Percentiles rank a stretch among this genome's conserved stretches.
Evolutionary conservation across 2,113 vertebrate genomes (phyloP).

Genomic region (Ailuropoda melanoleuca): DNA sequence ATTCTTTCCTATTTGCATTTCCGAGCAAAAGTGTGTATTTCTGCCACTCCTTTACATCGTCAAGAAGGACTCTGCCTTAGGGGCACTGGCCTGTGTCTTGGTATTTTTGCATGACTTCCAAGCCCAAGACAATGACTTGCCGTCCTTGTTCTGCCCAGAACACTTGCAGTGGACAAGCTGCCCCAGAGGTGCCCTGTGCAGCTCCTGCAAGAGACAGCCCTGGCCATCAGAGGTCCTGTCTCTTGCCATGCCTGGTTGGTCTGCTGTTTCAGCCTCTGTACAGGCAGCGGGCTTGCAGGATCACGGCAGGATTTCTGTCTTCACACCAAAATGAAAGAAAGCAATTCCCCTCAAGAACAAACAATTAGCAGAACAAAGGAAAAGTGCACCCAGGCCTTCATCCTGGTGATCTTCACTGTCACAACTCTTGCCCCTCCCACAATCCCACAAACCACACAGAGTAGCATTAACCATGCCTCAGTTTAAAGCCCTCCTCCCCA

Average conservation of each 20-base stretch:
- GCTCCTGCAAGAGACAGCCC: fast-evolving
- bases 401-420: fast-evolving
- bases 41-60: neutral
- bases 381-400: fast-evolving
- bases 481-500: neutral
- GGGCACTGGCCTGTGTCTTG: neutral
- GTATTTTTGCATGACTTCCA: neutral
- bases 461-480: fast-evolving
- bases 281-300: fast-evolving
- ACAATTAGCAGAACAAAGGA: neutral
- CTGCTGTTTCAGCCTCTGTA: neutral
- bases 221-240: too few relatives aligned
- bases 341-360: neutral
- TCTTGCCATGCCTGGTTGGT: fast-evolving
- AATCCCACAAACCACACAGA: neutral
- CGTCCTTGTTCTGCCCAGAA: neutral
- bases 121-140: neutral
- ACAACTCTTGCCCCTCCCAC: too few relatives aligned
- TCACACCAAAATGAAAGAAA: neutral
- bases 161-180: neutral
- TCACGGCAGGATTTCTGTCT: neutral
- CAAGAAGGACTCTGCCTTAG: neutral
- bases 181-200: fast-evolving
- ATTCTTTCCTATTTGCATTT: neutral
- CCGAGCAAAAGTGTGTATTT: neutral